phyloP scores from a whole-genome alignment of 53 echinoderm and acorn worm species.

The Holothuria scabra region DNA sequence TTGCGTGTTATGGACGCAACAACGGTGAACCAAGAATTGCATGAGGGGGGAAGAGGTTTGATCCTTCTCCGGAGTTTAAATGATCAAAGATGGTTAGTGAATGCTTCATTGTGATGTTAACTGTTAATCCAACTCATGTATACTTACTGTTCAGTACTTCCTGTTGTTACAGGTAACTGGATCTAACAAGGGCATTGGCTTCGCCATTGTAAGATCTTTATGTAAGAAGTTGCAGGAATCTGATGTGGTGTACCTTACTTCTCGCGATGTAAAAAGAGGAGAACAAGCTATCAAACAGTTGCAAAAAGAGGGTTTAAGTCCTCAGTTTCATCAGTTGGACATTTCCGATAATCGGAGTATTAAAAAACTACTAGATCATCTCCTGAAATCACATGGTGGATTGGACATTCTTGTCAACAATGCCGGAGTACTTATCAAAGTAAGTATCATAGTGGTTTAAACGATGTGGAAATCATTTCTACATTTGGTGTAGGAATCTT shows the following conservation, averaged over 20 bases:
- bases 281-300: conserved; percentile 63
- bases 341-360: conserved; percentile 61
- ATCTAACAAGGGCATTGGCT: conserved; percentile 81
- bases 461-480: not conserved
- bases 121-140: too few species aligned
- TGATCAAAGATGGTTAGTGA: too few species aligned
- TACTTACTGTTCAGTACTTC: too few species aligned
- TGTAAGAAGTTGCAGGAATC: conserved; percentile 55
- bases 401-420: conserved; percentile 56
- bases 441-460: not conserved
- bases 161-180: conserved; percentile 66
- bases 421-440: conserved; percentile 50
- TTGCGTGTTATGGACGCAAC: too few species aligned
- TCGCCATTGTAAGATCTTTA: conserved; percentile 59
- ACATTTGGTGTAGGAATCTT: too few species aligned
- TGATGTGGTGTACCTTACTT: conserved; percentile 68
- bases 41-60: too few species aligned
- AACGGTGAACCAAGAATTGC: too few species aligned
- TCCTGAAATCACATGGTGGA: conserved; percentile 51
- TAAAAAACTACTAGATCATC: conserved; percentile 31
- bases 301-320: conserved; percentile 61
- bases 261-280: conserved; percentile 66
- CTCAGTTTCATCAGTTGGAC: conserved; percentile 67
- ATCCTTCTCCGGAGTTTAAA: too few species aligned
- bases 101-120: too few species aligned